These are phyloP conservation scores for Autographa pulchrina DNA, from an alignment of 2,888 invertebrate genomes.

Conservation along the genomic window DNA sequence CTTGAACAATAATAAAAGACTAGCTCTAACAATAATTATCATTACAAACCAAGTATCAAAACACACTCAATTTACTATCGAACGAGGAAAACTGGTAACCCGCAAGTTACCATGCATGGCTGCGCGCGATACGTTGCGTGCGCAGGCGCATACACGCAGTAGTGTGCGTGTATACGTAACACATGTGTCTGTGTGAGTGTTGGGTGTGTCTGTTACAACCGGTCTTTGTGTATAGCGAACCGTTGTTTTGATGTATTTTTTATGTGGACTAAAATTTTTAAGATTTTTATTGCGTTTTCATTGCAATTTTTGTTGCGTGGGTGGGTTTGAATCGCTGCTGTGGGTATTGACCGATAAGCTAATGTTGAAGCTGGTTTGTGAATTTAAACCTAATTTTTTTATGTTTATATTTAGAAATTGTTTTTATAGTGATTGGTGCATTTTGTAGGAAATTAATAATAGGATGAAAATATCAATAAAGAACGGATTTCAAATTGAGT, in stretches of 20 bases:
- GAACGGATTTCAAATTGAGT: too few relatives aligned
- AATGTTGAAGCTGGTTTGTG: background rate
- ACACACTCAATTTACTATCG: slow-evolving; percentile 3
- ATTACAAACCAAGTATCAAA: background rate
- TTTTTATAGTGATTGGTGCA: too few relatives aligned
- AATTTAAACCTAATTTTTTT: background rate
- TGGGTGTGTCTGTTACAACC: slow-evolving; percentile 54
- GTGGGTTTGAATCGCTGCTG: background rate
- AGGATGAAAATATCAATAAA: too few relatives aligned
- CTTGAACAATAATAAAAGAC: too few relatives aligned
- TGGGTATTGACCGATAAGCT: slow-evolving; percentile 2
- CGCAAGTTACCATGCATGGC: slow-evolving; percentile 21
- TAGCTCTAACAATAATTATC: background rate
- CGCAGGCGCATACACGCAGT: background rate
- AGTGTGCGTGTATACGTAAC: background rate
- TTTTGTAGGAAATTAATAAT: too few relatives aligned
- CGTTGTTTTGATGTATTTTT: background rate
- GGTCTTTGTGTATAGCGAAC: slow-evolving; percentile 27
- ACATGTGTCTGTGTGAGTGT: slow-evolving; percentile 9
- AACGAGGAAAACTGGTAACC: slow-evolving; percentile 51
- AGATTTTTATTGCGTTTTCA: background rate
- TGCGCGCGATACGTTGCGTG: slow-evolving; percentile 35
- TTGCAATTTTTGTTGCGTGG: background rate
- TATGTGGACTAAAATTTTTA: background rate
- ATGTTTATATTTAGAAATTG: background rate